phyloP scores from a whole-genome alignment of 1,140 invertebrate genomes.

The Pseudomyrmex cubaensis region DNA sequence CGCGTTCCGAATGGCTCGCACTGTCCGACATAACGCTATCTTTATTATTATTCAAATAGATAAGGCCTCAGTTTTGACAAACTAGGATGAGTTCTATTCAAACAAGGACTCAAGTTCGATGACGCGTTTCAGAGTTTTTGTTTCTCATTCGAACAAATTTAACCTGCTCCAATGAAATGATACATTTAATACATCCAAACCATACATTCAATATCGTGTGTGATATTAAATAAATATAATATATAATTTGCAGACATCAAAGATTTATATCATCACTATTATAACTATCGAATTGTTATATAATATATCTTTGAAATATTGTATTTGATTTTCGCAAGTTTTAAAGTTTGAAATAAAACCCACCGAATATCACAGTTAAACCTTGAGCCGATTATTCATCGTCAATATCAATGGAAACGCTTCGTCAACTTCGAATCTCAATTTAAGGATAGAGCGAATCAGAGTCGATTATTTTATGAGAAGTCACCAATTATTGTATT shows the following conservation, averaged over 20 bases:
- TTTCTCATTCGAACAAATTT: too few relatives aligned
- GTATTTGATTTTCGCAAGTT: neutral
- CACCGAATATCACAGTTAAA: neutral
- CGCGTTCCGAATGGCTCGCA: constrained; percentile 66
- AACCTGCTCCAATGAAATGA: too few relatives aligned
- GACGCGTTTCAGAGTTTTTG: neutral
- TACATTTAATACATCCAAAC: too few relatives aligned
- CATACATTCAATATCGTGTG: too few relatives aligned
- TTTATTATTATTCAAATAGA: constrained; percentile 83
- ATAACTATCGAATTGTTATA: neutral
- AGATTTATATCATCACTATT: neutral
- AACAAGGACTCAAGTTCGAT: constrained; percentile 71
- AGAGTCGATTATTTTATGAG: constrained; percentile 78
- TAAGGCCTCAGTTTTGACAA: constrained; percentile 80
- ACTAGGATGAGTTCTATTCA: constrained; percentile 78
- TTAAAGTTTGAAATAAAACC: too few relatives aligned
- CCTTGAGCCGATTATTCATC: too few relatives aligned
- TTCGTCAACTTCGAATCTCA: constrained; percentile 62
- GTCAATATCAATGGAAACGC: neutral
- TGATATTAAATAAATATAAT: too few relatives aligned
- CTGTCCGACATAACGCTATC: constrained; percentile 78
- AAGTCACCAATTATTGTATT: constrained; percentile 83
- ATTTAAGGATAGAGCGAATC: constrained; percentile 72
- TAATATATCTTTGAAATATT: neutral
- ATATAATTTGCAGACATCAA: neutral